Base-by-base conservation (phyloP, 2,113 vertebrate genomes). In the Pelobates fuscus region DNA sequence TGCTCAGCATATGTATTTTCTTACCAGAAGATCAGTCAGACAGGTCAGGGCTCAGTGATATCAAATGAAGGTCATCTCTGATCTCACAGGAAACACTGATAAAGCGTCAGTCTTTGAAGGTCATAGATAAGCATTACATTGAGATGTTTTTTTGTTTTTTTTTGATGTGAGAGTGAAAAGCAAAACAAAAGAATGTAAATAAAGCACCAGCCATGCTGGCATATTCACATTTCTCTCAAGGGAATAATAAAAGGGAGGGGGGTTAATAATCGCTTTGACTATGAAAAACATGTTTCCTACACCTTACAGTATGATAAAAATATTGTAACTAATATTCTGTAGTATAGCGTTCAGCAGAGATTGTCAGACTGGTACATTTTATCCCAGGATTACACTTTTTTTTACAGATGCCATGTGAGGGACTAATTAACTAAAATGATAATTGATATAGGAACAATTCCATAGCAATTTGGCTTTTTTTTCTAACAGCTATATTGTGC, bases 41-140 rank as follows among this genome's bases (percentile, higher is more conserved):
- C 94, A 93, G 95, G 96, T 95, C 95, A 95, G 91, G 93, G 94
- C 94, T 94, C 94, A 94, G 92, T 93, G 94, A 94, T 92, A 95
- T 89, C 94, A 89, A 86, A 90, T 93, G 94, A 97, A 99, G 97
- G 97, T 98, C 96, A 94, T 93, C 87, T 89, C 84, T 86, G 93
- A 92, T 93, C 89, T 91, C 84, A 86, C 88, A 90, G 89, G 92
- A 91, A 92, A 84, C 79, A 80, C 85, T 84, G 86, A 93, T 91
- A 94, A 94, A 93, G 90, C 93, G 86, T 83, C 87, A 89, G 88
- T 90, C 80, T 72, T 92, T 94, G 94, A 97, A 96, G 94, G 95
- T 97, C 95, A 94, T 93, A 94, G 95, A 96, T 94, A 95, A 97
- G 94, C 93, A 87, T 86, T 86, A 82, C 78, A 69, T 54, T 82